These are phyloP conservation scores for Xenopus laevis DNA, from an alignment of 2,113 vertebrate genomes.

Conservation along the genomic window DNA sequence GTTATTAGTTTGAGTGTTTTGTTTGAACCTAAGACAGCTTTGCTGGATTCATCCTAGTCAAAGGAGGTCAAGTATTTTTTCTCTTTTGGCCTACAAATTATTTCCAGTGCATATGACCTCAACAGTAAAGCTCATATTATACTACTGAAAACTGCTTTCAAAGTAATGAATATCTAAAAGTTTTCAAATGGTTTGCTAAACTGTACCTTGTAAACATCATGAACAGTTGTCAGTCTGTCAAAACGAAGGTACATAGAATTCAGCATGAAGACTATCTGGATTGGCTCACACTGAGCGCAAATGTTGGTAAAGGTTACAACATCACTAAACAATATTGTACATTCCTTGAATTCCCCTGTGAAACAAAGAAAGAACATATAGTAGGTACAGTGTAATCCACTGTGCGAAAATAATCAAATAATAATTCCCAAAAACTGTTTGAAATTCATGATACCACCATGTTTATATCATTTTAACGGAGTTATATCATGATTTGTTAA, in stretches of 20 bases:
- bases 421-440: not conserved
- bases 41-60: too few relatives aligned
- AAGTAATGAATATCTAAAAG: too few relatives aligned
- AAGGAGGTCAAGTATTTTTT: too few relatives aligned
- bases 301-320: constrained; percentile 74
- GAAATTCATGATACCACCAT: not conserved
- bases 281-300: constrained; percentile 71
- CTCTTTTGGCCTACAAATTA: too few relatives aligned
- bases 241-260: constrained; percentile 73
- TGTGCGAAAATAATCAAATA: not conserved
- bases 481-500: too few relatives aligned
- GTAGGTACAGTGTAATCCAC: not conserved
- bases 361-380: constrained; percentile 18
- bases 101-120: too few relatives aligned
- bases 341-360: constrained; percentile 71
- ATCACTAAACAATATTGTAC: constrained; percentile 72
- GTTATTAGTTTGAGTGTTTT: too few relatives aligned
- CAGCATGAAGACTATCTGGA: constrained; percentile 73
- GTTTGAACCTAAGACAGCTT: too few relatives aligned
- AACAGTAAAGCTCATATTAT: too few relatives aligned
- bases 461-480: too few relatives aligned
- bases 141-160: too few relatives aligned
- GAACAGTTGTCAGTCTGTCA: constrained; percentile 71
- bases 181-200: too few relatives aligned
- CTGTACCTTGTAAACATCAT: constrained; percentile 73